These are phyloP conservation scores for Cyaniris semiargus DNA, from an alignment of 2,888 invertebrate genomes.

Conservation along the genomic window DNA sequence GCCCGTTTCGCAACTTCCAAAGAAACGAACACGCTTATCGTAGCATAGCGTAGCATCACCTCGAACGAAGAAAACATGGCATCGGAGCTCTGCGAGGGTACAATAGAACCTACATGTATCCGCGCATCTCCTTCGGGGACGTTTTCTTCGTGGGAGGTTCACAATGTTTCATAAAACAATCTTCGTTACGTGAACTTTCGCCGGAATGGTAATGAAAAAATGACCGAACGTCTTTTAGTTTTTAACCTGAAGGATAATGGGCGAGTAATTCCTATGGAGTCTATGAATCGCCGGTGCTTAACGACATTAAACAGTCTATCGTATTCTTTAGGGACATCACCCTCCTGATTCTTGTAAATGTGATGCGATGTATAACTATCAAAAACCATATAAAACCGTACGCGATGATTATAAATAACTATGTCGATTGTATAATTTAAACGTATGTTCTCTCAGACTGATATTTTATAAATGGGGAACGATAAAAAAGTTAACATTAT, in stretches of 20 bases:
- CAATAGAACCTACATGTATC: slow-evolving; percentile 61
- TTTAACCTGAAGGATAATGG: slow-evolving; percentile 1
- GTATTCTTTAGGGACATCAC: not conserved
- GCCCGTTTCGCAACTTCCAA: slow-evolving; percentile 76
- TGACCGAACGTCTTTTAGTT: slow-evolving; percentile 10
- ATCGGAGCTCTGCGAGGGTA: slow-evolving; percentile 66
- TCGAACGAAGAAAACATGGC: slow-evolving; percentile 67
- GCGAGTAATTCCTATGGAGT: slow-evolving; percentile 16
- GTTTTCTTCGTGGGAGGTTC: slow-evolving; percentile 68
- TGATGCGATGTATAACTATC: slow-evolving; percentile 31
- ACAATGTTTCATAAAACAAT: slow-evolving; percentile 63
- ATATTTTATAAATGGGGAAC: slow-evolving; percentile 56
- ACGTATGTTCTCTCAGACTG: slow-evolving; percentile 51
- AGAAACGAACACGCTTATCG: slow-evolving; percentile 64
- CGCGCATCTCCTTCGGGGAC: slow-evolving; percentile 55
- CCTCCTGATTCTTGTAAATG: slow-evolving; percentile 20
- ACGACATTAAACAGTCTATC: not conserved
- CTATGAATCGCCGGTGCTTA: slow-evolving; percentile 21
- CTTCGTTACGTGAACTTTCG: slow-evolving; percentile 43
- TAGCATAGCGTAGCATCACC: slow-evolving; percentile 44
- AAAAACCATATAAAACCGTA: slow-evolving; percentile 28
- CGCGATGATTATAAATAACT: slow-evolving; percentile 32
- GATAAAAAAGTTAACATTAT: slow-evolving; percentile 61
- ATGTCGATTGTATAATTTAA: slow-evolving; percentile 41
- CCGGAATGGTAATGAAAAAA: slow-evolving; percentile 27